Base-by-base conservation (phyloP, 2,888 invertebrate genomes). In the Synergus gifuensis region DNA sequence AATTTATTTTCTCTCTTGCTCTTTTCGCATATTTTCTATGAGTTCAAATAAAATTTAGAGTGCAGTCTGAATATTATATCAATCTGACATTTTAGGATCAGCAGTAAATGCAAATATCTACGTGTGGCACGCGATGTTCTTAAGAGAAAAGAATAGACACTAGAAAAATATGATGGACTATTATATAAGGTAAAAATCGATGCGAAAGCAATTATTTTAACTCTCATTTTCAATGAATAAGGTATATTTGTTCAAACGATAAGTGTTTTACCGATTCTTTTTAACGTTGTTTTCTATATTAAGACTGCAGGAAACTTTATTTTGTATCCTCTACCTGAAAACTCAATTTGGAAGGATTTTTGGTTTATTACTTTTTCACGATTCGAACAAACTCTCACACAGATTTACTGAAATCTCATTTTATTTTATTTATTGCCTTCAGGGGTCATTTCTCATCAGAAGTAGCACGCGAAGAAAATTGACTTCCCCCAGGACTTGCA, bases 381-480 rank as follows among this genome's bases (percentile, higher is more conserved):
- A 54, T 73, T n/a, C 73, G 54, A 28, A 40, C 4, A 73, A 49
- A n/a, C 36, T 73, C 54, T 36, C 54, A 36, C 69, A 7, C 16
- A 36, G 69, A 49, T 73, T 73, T 73, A 11, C 16, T 73, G 40
- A 73, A 73, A 73, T 54, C 73, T 73, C 73, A 54, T 73, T 73
- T 73, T 54, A 73, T 54, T 54, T 73, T 54, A 73, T 73, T 54
- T 73, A 73, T 54, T 73, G n/a, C 73, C 73, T 73, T 18, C 12
- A 28, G 36, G 73, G 73, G 73, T 73, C 73, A 73, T 54, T 73
- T 73, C 73, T 73, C 73, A 73, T 73, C 40, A 73, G 49, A 54
- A 73, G 54, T 73, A 54, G 73, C 73, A 73, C 73, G 73, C 73
- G 73, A 73, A 73, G 73, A 73, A 73, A 73, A 73, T 73, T 73